Percentiles rank a stretch among this genome's conserved stretches.
Conservation (phyloP, 2,888 invertebrate genomes). For the Lapara coniferarum region DNA sequence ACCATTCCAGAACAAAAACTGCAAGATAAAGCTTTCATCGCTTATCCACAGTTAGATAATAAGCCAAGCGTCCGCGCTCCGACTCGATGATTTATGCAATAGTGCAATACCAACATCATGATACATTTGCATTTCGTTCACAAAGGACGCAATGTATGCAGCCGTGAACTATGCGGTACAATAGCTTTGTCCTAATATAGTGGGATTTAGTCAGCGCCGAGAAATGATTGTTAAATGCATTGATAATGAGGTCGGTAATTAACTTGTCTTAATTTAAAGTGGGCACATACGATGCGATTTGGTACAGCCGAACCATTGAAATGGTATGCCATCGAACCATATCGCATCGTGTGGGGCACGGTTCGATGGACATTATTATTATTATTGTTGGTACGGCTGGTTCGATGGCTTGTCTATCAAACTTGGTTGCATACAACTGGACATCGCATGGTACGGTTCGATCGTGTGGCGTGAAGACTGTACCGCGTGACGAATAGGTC, state of each 20-base stretch:
- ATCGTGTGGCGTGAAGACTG: too few species aligned
- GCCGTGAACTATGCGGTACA: slow-evolving; percentile 36
- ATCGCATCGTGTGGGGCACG: too few species aligned
- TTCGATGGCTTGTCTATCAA: too few species aligned
- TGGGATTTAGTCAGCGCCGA: slow-evolving; percentile 29
- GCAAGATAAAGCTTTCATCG: slow-evolving; percentile 57
- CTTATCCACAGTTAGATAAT: slow-evolving; percentile 64
- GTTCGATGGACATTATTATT: too few species aligned
- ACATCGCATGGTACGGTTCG: too few species aligned
- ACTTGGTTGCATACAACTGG: too few species aligned
- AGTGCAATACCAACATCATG: slow-evolving; percentile 58
- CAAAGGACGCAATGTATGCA: slow-evolving; percentile 44
- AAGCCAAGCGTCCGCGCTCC: slow-evolving; percentile 58
- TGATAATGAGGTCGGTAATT: slow-evolving; percentile 10
- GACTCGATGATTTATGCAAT: slow-evolving; percentile 60
- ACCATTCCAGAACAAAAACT: slow-evolving; percentile 16
- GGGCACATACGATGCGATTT: too few species aligned
- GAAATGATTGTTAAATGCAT: slow-evolving; percentile 20
- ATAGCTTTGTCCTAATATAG: slow-evolving; percentile 35
- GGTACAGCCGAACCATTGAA: too few species aligned
- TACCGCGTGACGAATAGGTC: too few species aligned
- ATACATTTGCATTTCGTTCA: slow-evolving; percentile 69
- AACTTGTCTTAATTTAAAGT: neutral
- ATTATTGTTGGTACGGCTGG: too few species aligned
- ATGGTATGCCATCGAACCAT: too few species aligned